A percentile compares a stretch with the other conserved stretches of the same genome.
These are phyloP conservation scores for Ameiurus melas DNA, from an alignment of 2,113 vertebrate species.

Conservation along the genomic window DNA sequence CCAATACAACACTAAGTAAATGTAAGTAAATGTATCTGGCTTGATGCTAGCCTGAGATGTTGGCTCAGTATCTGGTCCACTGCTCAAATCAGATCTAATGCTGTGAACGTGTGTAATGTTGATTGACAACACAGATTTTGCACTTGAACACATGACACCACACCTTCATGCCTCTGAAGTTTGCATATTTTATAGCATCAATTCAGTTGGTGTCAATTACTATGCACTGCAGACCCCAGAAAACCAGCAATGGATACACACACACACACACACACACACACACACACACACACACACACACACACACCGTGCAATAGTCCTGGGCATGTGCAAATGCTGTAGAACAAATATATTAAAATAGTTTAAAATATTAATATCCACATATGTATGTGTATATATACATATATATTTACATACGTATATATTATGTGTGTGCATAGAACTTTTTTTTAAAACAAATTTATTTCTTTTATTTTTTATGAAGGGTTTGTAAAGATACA, in stretches of 20 bases:
- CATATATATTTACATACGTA: too few relatives aligned
- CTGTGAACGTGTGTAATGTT: not conserved
- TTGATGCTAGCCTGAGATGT: not conserved
- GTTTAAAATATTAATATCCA: too few relatives aligned
- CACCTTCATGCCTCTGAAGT: not conserved
- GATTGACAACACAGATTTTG: not conserved
- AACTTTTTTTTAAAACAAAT: too few relatives aligned
- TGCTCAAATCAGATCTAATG: not conserved
- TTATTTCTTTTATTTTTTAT: too few relatives aligned
- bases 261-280: too few relatives aligned
- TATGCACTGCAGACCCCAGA: not conserved
- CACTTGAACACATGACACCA: not conserved
- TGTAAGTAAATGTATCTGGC: not conserved
- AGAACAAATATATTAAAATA: too few relatives aligned
- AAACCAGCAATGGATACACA: not conserved
- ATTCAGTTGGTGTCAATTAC: not conserved
- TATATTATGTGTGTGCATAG: too few relatives aligned
- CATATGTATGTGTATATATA: too few relatives aligned
- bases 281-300: too few relatives aligned
- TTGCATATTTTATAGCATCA: not conserved
- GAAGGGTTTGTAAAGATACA: too few relatives aligned
- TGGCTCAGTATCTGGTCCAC: not conserved
- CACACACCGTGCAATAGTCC: too few relatives aligned
- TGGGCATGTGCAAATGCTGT: too few relatives aligned
- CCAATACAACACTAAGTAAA: not conserved